Percentiles rank a stretch among this genome's conserved stretches.
These are phyloP conservation scores for Eugnorisma glareosa DNA, from an alignment of 2,888 invertebrate genomes.

Conservation along the genomic window DNA sequence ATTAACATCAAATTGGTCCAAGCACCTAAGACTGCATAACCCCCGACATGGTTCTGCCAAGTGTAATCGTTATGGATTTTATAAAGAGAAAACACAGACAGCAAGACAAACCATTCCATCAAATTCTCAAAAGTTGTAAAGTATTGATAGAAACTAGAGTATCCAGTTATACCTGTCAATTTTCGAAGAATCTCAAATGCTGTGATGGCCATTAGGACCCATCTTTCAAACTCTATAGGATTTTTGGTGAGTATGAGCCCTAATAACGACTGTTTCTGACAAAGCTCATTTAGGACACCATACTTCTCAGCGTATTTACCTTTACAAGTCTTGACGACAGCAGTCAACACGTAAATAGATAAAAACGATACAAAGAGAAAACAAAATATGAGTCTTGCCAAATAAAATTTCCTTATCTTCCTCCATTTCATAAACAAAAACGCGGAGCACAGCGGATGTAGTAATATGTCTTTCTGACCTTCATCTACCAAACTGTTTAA, in stretches of 20 bases:
- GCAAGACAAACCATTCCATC: slow-evolving; percentile 96
- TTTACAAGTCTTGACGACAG: slow-evolving; percentile 93
- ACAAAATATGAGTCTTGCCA: slow-evolving; percentile 94
- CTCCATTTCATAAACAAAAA: slow-evolving; percentile 97
- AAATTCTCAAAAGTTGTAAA: slow-evolving; percentile 95
- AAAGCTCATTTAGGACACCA: slow-evolving; percentile 92
- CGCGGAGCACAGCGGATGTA: slow-evolving; percentile 96
- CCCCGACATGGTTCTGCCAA: slow-evolving; percentile 97
- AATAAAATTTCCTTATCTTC: slow-evolving; percentile 96
- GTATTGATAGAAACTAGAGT: slow-evolving; percentile 94
- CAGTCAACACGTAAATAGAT: slow-evolving; percentile 95
- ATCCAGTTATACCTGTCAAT: slow-evolving; percentile 95
- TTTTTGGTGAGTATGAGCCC: slow-evolving; percentile 93
- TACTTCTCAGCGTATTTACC: slow-evolving; percentile 87
- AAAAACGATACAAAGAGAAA: slow-evolving; percentile 95
- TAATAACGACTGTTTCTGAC: slow-evolving; percentile 93
- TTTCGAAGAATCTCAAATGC: slow-evolving; percentile 95
- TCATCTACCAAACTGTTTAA: slow-evolving; percentile 96
- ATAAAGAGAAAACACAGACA: slow-evolving; percentile 95
- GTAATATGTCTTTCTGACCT: slow-evolving; percentile 96
- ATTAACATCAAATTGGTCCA: slow-evolving; percentile 97
- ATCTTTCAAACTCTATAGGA: slow-evolving; percentile 95
- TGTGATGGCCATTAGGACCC: slow-evolving; percentile 94
- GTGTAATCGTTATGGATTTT: slow-evolving; percentile 94
- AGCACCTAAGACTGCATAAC: slow-evolving; percentile 95